Base-by-base conservation (phyloP, 1,140 invertebrate species). In the Bombus superbus region DNA sequence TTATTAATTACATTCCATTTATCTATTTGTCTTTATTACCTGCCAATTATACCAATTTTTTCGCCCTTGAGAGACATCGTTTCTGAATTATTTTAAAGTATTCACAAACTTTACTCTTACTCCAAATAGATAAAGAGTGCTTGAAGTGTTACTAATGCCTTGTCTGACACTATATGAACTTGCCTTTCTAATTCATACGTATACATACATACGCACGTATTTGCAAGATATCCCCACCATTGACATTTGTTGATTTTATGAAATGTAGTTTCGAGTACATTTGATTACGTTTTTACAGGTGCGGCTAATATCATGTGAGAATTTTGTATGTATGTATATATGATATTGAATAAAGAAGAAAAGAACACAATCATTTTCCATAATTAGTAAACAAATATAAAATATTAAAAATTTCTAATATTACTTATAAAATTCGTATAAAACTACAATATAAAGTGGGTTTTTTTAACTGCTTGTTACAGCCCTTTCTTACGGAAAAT, bases 41-140 rank as follows among this genome's bases (percentile, higher is more conserved):
- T 97, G 91, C 96, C 96, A 69, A 97, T 94, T 78, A 97, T 97
- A 72, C 96, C 97, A 86, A 97, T 96, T 94, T 97, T 97, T 93
- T 96, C 96, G 40, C 92, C 92, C 71, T 94, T 95, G 9, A 68
- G 28, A 73, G 94, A 89, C 93, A 94, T 93, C 5, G 32, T 89
- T 57, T 40, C 80, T 42, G 4, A 8, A 47, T 40, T 59, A 62
- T 25, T 83, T 44, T 42, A 47, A 4, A n/a, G 8, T 81, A 40
- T 72, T 22, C 22, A 53, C 6, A 38, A 64, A 71, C 32, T 69
- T n/a, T 66, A 22, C n/a, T 66, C 15, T 77, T 32, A 32, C 32
- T 32, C 32, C 32, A 32, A 32, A 32, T 32, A 32, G 32, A 32
- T 32, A 32, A 1, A 32, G 32, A 32, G 32, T 25, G 2, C 68